Evolutionary conservation across 2,113 vertebrate species (phyloP).

Genomic region (Sterrhoptilus dennistouni): DNA sequence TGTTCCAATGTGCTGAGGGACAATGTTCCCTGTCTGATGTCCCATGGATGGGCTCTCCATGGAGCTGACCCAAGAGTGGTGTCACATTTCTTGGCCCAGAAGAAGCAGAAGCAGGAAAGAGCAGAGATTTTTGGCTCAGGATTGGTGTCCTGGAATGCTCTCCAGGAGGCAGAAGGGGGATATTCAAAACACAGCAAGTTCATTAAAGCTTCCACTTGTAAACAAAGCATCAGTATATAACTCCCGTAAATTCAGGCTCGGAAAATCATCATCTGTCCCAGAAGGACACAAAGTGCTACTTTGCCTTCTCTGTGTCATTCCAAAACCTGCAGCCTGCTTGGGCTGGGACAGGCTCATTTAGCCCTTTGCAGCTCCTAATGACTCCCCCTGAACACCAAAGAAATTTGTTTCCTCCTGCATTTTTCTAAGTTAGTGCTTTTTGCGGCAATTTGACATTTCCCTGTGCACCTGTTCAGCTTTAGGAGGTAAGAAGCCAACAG

Average conservation of each 20-base stretch:
- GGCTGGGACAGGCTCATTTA: neutral
- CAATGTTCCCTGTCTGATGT: too few species aligned
- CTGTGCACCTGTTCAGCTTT: neutral
- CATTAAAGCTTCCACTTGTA: neutral
- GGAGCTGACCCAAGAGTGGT: neutral
- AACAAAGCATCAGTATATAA: neutral
- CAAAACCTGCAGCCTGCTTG: neutral
- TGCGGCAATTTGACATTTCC: neutral
- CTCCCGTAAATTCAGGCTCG: neutral
- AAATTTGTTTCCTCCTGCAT: neutral
- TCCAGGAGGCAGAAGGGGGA: neutral
- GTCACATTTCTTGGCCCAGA: neutral
- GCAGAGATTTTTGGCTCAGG: neutral
- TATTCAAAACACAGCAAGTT: neutral
- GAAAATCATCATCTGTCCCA: neutral
- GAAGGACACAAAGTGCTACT: neutral
- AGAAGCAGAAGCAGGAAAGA: neutral
- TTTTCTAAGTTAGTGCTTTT: neutral
- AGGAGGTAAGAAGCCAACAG: neutral
- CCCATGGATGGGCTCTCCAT: rapidly evolving
- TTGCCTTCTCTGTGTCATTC: neutral
- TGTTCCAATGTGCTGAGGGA: neutral
- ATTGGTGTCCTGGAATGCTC: neutral
- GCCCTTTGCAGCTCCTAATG: neutral
- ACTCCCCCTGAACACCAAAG: neutral